Evolutionary conservation across 30 jellyfish, hydroid and myxozoan genomes (phyloP), one percentile per base, ranked within the genome.

Genomic region (Pelagia noctiluca): DNA sequence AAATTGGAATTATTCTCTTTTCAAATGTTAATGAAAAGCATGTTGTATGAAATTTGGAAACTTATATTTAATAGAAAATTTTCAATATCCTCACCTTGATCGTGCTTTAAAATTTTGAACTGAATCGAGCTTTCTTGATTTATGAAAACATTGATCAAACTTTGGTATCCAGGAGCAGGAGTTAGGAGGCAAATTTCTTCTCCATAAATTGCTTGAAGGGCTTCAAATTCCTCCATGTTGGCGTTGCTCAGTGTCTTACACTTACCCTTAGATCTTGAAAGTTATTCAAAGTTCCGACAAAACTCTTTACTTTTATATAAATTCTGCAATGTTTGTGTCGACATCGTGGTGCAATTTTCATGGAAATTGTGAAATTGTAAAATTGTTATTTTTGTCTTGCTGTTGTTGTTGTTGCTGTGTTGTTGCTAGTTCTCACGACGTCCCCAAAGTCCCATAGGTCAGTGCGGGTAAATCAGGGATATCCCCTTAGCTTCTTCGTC

Each of bases 151-250:
- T 65, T 60, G 13, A 65, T 8, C 18, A 3, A 13, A 7, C 8
- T 13, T 32, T 54, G 78, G 7, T 32, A 11, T 11, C 8, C 8
- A 2, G 8, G 74, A 62, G 74, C 22, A 62, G 23, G 69, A 53
- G 25, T 29, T 2, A 33, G 69, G 2, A 64, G 78, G 3, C 35
- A 30, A 38, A 83, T n/a, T 35, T 83, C 93, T 19, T 83, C 86
- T 0, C 23, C 86, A 36, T 68, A 83, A 29, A 83, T 83, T 18
- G 93, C 93, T 38, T 70, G 46, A 19, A 83, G 80, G 37, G 54
- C 93, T 11, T 83, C 93, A 24, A 83, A 22, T 71, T 83, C 92
- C 49, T 82, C 93, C 68, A 52, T 52, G n/a, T n/a, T n/a, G n/a
- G n/a, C n/a, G n/a, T n/a, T n/a, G n/a, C n/a, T n/a, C n/a, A n/a